Conservation (phyloP, 2,113 vertebrate genomes). For the Oreamnos americanus region DNA sequence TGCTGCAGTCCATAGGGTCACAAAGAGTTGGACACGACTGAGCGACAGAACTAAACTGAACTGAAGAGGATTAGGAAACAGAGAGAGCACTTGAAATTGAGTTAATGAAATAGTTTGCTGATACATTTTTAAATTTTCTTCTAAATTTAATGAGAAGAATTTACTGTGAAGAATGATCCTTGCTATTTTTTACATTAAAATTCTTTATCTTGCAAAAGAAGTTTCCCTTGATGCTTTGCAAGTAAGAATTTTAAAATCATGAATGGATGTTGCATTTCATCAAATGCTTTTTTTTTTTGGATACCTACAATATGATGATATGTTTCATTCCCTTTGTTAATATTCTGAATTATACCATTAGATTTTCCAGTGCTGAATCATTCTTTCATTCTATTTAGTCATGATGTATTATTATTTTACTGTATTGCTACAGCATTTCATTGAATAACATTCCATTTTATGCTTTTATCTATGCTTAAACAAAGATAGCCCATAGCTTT, state of each 20-base stretch:
- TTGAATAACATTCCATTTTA: neutral
- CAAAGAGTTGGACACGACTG: neutral
- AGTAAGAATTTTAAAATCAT: neutral
- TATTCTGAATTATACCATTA: neutral
- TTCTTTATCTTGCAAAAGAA: neutral
- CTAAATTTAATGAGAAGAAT: neutral
- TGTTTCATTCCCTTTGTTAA: neutral
- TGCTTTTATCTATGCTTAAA: neutral
- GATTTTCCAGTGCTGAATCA: neutral
- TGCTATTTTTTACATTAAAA: neutral
- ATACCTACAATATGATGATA: neutral
- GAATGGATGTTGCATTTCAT: neutral
- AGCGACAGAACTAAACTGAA: neutral
- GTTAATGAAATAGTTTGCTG: neutral
- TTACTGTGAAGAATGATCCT: neutral
- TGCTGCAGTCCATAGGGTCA: neutral
- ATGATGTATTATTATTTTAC: neutral
- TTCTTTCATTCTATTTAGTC: neutral
- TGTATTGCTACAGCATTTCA: neutral
- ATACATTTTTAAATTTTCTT: neutral
- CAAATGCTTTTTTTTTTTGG: neutral
- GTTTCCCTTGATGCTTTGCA: neutral
- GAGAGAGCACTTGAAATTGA: neutral
- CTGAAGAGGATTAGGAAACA: neutral
- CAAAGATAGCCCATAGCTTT: neutral